Conservation (phyloP, 2,797 vertebrate species). For the Mionectes olivaceus region DNA sequence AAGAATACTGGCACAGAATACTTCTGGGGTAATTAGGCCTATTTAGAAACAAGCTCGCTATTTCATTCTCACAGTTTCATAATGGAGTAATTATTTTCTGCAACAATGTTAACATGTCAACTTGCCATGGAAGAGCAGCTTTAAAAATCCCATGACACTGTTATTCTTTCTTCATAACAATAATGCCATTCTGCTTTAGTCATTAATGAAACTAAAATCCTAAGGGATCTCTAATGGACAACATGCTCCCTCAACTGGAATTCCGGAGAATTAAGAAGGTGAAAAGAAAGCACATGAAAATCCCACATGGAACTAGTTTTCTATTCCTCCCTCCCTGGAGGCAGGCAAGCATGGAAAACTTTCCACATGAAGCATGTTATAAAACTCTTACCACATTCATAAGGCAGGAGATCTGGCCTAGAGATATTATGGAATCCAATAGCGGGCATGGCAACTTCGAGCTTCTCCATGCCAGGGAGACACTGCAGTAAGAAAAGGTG, state of each 20-base stretch:
- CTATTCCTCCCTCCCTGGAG: background rate
- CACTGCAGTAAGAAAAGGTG: background rate
- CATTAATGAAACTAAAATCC: background rate
- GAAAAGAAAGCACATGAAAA: background rate
- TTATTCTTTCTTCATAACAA: slow-evolving; percentile 13
- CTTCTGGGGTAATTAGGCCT: background rate
- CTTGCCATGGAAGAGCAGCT: background rate
- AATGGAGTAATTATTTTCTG: slow-evolving; percentile 16
- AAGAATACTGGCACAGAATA: background rate
- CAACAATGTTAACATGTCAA: background rate
- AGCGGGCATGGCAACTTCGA: background rate
- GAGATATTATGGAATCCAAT: background rate
- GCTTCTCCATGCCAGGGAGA: background rate
- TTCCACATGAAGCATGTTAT: background rate
- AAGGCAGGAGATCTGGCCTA: background rate
- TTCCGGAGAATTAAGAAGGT: background rate
- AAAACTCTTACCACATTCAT: background rate
- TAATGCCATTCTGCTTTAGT: slow-evolving; percentile 11
- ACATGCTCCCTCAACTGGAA: slow-evolving; percentile 22
- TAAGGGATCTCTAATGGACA: background rate
- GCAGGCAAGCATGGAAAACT: background rate
- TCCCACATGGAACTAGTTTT: background rate
- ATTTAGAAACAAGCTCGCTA: background rate
- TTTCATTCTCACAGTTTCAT: background rate
- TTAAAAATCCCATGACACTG: slow-evolving; percentile 6